Evolutionary conservation across 2,113 vertebrate species (phyloP).

Genomic region (Emydura subglobosa): DNA sequence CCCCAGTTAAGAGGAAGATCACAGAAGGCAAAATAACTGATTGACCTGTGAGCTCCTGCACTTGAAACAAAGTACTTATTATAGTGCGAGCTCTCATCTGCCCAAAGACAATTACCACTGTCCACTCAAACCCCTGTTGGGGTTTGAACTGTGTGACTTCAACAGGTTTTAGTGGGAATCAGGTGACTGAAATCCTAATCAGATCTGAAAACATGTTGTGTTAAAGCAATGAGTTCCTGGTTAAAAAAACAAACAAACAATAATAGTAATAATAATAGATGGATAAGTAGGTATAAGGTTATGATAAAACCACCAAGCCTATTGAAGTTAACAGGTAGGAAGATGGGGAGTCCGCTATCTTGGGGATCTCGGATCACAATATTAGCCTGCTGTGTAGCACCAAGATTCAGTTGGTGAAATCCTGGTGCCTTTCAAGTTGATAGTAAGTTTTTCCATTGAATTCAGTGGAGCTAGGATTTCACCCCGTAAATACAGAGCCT

Average conservation of each 20-base stretch:
- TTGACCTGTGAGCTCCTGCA: neutral
- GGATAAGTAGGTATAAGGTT: slow-evolving; percentile 38
- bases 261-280: neutral
- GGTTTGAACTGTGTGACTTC: neutral
- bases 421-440: slow-evolving; percentile 67
- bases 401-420: slow-evolving; percentile 71
- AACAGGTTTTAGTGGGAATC: neutral
- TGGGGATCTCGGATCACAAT: slow-evolving; percentile 70
- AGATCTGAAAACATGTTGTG: neutral
- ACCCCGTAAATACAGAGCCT: slow-evolving; percentile 61
- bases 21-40: neutral
- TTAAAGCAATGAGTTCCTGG: neutral
- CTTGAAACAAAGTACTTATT: neutral
- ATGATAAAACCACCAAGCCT: slow-evolving; percentile 65
- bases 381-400: slow-evolving; percentile 66
- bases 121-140: neutral
- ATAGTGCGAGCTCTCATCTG: neutral
- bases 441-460: slow-evolving; percentile 71
- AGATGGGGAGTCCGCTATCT: slow-evolving; percentile 72
- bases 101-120: neutral
- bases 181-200: neutral
- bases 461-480: slow-evolving; percentile 63
- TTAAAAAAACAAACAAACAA: neutral
- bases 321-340: slow-evolving; percentile 63
- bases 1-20: neutral